Conservation (phyloP, 64 coral and sea anemone species). For the Stichodactyla helianthus region DNA sequence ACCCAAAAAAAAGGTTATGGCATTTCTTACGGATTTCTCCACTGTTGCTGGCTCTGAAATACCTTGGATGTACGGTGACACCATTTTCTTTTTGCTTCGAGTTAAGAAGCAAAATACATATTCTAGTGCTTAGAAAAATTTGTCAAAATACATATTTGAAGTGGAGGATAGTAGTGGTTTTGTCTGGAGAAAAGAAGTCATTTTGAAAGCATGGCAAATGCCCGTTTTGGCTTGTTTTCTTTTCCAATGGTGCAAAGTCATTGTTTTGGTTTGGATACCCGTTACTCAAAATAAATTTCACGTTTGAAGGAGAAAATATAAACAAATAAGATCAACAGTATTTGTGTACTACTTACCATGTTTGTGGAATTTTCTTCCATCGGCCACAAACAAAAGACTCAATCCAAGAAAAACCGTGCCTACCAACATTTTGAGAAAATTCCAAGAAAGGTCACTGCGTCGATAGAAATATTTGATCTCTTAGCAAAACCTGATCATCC, state of each 20-base stretch:
- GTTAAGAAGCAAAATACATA: not conserved
- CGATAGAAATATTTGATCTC: not conserved
- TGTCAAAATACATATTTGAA: not conserved
- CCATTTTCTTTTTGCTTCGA: not conserved
- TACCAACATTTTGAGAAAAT: not conserved
- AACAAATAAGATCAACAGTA: not conserved
- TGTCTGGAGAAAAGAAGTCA: too few species aligned
- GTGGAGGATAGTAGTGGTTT: too few species aligned
- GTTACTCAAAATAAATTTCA: not conserved
- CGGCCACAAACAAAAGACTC: not conserved
- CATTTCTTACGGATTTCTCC: not conserved
- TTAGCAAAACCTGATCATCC: not conserved
- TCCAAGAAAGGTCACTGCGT: not conserved
- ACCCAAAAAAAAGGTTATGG: not conserved
- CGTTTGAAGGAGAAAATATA: not conserved
- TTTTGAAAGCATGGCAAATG: too few species aligned
- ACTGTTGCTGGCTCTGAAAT: too few species aligned
- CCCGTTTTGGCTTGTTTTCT: not conserved
- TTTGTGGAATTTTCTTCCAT: conserved; percentile 2
- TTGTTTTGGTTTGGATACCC: not conserved
- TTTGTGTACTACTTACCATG: not conserved
- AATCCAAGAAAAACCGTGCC: not conserved
- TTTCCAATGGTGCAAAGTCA: not conserved
- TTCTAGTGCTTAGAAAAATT: not conserved
- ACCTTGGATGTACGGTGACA: not conserved